Base-by-base conservation (phyloP, 2,888 invertebrate species). In the Autographa gamma region DNA sequence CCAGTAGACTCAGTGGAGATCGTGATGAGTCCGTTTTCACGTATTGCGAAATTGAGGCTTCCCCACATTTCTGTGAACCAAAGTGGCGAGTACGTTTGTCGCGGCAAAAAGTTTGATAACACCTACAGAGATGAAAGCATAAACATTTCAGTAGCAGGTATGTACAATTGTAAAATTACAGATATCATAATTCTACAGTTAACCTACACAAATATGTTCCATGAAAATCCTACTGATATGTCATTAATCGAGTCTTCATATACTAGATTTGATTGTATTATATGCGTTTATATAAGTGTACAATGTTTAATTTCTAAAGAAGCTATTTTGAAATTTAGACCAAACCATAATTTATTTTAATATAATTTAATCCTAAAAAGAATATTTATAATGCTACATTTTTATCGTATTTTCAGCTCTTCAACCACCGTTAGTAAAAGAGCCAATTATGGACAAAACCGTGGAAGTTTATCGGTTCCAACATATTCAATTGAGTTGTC, bases 401-500 rank as follows among this genome's bases (percentile, higher is more conserved):
- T 58, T 25, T 7, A 32, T 1, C 52, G 32, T 58, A 0, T 54
- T 64, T 80, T 38, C 77, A 94, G 94, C 82, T 41, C 76, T 82
- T 67, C 80, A 79, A 60, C 31, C 76, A 2, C 91, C 92, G 0
- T 43, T 66, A 1, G 87, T 95, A 64, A 72, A 58, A 2, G 80
- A 87, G 8, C 88, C 89, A 2, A 43, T 31, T 32, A 77, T 34
- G 0, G 91, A 92, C 48, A 65, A 76, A 54, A 83, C 83, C 16
- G 80, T 83, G 48, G 88, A 88, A 63, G 89, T 91, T 0, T 80
- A 81, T 18, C 87, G 80, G 7, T 88, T 77, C 60, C 88, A 90
- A 69, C 80, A 82, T 8, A 77, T 91, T 3, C 74, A 92, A 62
- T 91, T 97, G 25, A 91, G 89, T 43, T 97, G 97, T 74, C 88